Evolutionary conservation across 2,888 invertebrate species (phyloP), one percentile per base, ranked within the genome.

Genomic region (Troglohyphantes excavatus): DNA sequence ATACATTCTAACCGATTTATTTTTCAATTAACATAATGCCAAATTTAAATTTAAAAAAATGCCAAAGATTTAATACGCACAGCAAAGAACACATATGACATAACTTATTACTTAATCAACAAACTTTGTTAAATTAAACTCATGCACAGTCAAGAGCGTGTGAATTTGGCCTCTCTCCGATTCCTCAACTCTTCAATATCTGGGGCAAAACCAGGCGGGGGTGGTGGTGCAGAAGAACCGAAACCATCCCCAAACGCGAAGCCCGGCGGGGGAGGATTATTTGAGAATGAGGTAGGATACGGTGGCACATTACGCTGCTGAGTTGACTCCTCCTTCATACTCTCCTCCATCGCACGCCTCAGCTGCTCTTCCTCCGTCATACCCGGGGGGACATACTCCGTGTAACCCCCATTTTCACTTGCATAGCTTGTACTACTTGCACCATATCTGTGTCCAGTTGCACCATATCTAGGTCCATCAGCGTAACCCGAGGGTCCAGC

Each of bases 321-420:
- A 6, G 29, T n/a, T 17, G 33, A 17, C 0, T 68, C 68, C 13
- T 68, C 79, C 13, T 72, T 61, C 70, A 87, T 29, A 27, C 91
- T 91, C 78, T 82, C 90, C 68, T 87, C 83, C 79, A 84, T 86
- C 11, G 91, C 91, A 19, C 84, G 70, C 17, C 75, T 39, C 2
- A 91, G 13, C 29, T 91, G 91, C 27, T 91, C 91, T 46, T 91
- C 90, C 68, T 91, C 91, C 46, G 73, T 90, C 91, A 91, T 87
- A 13, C 85, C 86, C 59, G 61, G 61, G 5, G 91, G 91, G 0
- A 87, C 73, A 90, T 79, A 90, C 6, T 89, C 61, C 6, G 17
- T 76, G 68, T 65, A 89, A n/a, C 21, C 17, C 61, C 33, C 53
- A 7, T 19, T 73, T 43, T 13, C 21, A 73, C 23, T 27, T 43